Evolutionary conservation across 2,888 invertebrate species (phyloP).

Genomic region (Nezara viridula): DNA sequence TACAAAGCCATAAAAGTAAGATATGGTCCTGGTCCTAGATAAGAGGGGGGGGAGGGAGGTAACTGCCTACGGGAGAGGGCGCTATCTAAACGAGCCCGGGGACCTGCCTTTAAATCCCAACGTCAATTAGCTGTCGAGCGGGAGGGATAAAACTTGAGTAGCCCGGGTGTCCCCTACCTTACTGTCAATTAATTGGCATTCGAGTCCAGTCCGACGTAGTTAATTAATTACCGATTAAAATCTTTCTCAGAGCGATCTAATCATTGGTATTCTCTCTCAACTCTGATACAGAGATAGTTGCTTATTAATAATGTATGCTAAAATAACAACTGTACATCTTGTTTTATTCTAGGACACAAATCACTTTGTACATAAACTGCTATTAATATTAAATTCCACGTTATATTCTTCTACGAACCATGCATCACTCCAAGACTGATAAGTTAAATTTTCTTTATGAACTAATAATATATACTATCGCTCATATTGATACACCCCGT

Average conservation of each 20-base stretch:
- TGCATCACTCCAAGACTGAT: no score
- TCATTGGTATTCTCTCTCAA: no score
- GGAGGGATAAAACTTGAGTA: constrained; percentile 9
- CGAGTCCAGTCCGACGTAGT: neutral
- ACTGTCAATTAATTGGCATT: neutral
- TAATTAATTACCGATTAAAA: neutral
- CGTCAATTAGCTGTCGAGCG: constrained; percentile 12
- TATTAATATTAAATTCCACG: no score
- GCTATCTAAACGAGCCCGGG: neutral
- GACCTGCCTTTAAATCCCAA: constrained; percentile 3
- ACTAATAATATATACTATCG: no score
- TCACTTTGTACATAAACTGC: no score
- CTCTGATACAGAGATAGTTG: no score
- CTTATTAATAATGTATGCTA: no score
- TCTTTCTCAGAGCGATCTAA: neutral
- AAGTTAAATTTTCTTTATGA: no score
- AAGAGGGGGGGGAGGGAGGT: neutral
- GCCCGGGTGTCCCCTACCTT: neutral
- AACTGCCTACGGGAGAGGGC: neutral
- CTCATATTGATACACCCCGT: no score
- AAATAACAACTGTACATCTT: no score
- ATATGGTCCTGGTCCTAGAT: neutral
- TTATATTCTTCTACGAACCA: no score
- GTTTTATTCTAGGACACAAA: no score
- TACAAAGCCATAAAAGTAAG: constrained; percentile 47